Evolutionary conservation across 2,888 invertebrate species (phyloP).

Genomic region (Drosophila subquinaria): DNA sequence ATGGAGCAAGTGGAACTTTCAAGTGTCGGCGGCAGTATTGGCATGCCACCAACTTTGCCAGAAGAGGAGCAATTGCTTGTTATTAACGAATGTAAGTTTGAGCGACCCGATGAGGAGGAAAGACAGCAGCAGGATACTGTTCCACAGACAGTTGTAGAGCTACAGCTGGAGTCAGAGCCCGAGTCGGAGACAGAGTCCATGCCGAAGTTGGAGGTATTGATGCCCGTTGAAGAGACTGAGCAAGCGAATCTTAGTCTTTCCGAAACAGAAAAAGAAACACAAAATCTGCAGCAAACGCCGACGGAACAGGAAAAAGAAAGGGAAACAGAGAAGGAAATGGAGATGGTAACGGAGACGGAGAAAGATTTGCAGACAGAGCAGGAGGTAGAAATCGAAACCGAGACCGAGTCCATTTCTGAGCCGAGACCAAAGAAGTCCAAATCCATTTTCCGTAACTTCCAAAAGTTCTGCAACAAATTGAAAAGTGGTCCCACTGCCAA

Average conservation of each 20-base stretch:
- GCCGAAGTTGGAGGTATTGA: slow-evolving; percentile 8
- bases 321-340: not conserved
- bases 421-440: slow-evolving; percentile 7
- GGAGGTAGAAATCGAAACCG: not conserved
- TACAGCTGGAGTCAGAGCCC: not conserved
- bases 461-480: slow-evolving; percentile 34
- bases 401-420: not conserved
- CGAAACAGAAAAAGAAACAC: not conserved
- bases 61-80: slow-evolving; percentile 47
- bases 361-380: not conserved
- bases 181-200: not conserved
- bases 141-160: not conserved
- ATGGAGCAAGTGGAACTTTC: not conserved
- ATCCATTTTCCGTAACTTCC: slow-evolving; percentile 30
- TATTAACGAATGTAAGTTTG: slow-evolving; percentile 57
- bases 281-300: not conserved
- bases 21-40: not conserved
- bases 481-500: not conserved
- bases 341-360: not conserved
- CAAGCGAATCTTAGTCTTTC: not conserved
- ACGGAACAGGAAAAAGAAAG: not conserved
- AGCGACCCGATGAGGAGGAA: slow-evolving; percentile 5
- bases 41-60: slow-evolving; percentile 36
- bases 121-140: not conserved
- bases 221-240: not conserved